Conservation (phyloP, 2,888 invertebrate genomes). For the Hecatera dysodea region DNA sequence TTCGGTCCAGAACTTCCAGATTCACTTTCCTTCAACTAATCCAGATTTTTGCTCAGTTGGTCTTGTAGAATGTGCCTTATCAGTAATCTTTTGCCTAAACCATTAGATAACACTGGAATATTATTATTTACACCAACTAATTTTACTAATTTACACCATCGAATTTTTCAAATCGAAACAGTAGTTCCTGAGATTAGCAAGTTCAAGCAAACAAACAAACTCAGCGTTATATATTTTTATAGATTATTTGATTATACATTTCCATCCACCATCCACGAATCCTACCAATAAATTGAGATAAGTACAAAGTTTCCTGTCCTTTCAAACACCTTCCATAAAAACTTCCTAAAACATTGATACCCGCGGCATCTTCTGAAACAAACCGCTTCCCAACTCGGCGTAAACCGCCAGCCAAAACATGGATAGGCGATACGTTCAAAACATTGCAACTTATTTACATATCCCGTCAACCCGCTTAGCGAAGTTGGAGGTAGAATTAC, state of each 20-base stretch:
- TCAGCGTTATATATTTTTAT: too few relatives aligned
- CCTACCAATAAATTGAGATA: neutral
- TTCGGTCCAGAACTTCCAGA: neutral
- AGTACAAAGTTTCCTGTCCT: slow-evolving; percentile 11
- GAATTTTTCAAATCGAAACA: too few relatives aligned
- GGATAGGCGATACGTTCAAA: slow-evolving; percentile 24
- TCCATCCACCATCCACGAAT: neutral
- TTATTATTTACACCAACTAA: too few relatives aligned
- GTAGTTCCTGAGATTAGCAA: too few relatives aligned
- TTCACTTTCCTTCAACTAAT: neutral
- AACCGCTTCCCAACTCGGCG: neutral
- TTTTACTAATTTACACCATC: too few relatives aligned
- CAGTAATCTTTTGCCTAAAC: too few relatives aligned
- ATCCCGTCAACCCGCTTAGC: slow-evolving; percentile 23
- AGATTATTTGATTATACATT: neutral
- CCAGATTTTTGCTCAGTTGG: neutral
- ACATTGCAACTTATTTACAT: slow-evolving; percentile 38
- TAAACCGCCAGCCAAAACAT: slow-evolving; percentile 13
- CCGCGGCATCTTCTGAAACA: neutral
- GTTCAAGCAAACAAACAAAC: too few relatives aligned
- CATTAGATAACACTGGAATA: too few relatives aligned
- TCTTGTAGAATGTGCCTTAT: too few relatives aligned
- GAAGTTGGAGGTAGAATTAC: slow-evolving; percentile 33
- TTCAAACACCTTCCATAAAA: slow-evolving; percentile 15
- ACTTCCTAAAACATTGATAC: slow-evolving; percentile 1